These are phyloP conservation scores for Nesoenas mayeri DNA, from an alignment of 2,113 vertebrate genomes.

Conservation along the genomic window DNA sequence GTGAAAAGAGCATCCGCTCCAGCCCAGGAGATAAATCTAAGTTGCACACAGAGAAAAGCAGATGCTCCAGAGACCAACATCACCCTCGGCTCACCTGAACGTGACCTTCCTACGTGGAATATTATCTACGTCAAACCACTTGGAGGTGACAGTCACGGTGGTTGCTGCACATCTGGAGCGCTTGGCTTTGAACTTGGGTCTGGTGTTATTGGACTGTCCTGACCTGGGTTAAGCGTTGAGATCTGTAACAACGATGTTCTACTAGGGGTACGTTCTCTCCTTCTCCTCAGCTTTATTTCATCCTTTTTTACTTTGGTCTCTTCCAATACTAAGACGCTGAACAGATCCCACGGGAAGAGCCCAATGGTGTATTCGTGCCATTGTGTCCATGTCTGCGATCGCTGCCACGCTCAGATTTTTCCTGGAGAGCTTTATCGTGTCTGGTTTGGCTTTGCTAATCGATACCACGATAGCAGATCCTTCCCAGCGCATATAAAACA, in stretches of 20 bases:
- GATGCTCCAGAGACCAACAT: neutral
- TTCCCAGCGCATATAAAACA: rapidly evolving
- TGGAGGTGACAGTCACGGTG: rapidly evolving
- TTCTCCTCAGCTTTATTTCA: neutral
- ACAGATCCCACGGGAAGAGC: neutral
- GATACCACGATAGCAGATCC: neutral
- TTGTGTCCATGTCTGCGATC: neutral
- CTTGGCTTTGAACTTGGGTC: neutral
- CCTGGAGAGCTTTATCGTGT: neutral
- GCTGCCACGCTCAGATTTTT: neutral
- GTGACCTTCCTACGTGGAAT: neutral
- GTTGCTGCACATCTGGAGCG: neutral
- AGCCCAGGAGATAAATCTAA: neutral
- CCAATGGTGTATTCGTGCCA: neutral
- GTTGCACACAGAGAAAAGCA: neutral
- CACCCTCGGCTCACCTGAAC: neutral
- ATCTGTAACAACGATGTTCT: neutral
- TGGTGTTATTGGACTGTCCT: neutral
- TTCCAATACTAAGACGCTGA: neutral
- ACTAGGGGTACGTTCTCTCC: neutral
- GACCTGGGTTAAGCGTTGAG: neutral
- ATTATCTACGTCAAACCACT: neutral
- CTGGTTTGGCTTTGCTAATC: neutral
- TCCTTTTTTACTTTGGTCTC: neutral
- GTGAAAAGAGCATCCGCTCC: neutral